phyloP scores from a whole-genome alignment of 2,113 vertebrate species.

The Rhegmatorhina hoffmannsi region DNA sequence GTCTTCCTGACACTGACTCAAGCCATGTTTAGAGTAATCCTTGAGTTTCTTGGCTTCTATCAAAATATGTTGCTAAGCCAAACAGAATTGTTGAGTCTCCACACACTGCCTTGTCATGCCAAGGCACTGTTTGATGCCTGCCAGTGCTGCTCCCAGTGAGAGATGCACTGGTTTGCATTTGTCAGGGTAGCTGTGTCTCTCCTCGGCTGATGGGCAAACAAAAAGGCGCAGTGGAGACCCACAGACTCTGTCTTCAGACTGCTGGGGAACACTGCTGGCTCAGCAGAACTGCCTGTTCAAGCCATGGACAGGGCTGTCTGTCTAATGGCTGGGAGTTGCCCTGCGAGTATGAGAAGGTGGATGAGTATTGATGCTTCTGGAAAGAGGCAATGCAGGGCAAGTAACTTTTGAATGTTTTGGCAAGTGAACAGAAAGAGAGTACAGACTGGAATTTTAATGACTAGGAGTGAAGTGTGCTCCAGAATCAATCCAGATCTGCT shows the following conservation, averaged over 20 bases:
- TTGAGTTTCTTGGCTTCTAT: background rate
- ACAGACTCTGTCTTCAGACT: background rate
- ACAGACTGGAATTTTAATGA: background rate
- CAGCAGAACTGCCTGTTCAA: background rate
- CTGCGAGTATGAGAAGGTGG: background rate
- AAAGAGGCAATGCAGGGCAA: background rate
- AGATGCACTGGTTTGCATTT: background rate
- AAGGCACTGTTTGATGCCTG: fast-evolving
- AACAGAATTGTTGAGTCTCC: background rate
- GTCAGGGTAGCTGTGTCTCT: background rate
- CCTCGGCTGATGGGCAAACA: background rate
- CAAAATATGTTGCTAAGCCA: background rate
- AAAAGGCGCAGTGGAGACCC: fast-evolving
- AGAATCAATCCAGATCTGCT: background rate
- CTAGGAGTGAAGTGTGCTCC: background rate
- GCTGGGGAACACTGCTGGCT: background rate
- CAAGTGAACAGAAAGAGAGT: background rate
- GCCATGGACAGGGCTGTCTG: background rate
- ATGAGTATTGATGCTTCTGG: background rate
- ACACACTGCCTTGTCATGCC: background rate
- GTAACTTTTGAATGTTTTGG: background rate
- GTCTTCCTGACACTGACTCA: background rate
- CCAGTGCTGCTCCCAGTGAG: fast-evolving
- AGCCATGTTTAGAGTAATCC: background rate
- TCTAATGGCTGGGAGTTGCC: background rate